These are phyloP conservation scores for Molorchus minor DNA, from an alignment of 2,888 invertebrate species.

Conservation along the genomic window DNA sequence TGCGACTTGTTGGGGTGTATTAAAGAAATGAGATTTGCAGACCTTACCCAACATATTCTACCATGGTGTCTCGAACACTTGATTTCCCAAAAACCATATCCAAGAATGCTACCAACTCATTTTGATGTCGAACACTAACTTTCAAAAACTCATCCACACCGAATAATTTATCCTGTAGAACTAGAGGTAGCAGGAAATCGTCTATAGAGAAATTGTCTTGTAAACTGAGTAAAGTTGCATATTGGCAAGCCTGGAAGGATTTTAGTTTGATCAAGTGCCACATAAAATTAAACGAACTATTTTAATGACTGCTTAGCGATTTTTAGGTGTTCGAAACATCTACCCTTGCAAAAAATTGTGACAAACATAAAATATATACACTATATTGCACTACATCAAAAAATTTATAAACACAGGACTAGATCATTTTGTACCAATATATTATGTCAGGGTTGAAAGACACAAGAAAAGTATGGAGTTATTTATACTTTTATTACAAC, in stretches of 20 bases:
- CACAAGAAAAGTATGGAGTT: no score
- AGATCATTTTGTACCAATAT: no score
- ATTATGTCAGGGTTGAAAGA: no score
- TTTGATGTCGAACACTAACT: conserved; percentile 72
- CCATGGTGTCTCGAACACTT: conserved; percentile 67
- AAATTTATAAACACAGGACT: no score
- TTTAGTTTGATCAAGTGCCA: no score
- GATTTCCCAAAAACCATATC: conserved; percentile 75
- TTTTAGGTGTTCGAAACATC: no score
- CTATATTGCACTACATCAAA: no score
- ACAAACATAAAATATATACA: background rate
- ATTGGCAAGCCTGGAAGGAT: conserved; percentile 73
- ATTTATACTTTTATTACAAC: no score
- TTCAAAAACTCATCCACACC: conserved; percentile 80
- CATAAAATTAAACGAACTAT: no score
- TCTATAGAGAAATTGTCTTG: conserved; percentile 75
- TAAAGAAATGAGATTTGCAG: no score
- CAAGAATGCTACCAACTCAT: conserved; percentile 73
- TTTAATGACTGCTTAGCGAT: no score
- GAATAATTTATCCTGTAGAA: conserved; percentile 82
- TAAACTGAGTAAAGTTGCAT: conserved; percentile 72
- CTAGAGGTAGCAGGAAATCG: conserved; percentile 78
- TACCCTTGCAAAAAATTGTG: conserved; percentile 24
- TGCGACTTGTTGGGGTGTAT: no score
- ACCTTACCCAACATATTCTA: conserved; percentile 50